phyloP scores from a whole-genome alignment of 1,140 invertebrate genomes.

The Ips typographus region DNA sequence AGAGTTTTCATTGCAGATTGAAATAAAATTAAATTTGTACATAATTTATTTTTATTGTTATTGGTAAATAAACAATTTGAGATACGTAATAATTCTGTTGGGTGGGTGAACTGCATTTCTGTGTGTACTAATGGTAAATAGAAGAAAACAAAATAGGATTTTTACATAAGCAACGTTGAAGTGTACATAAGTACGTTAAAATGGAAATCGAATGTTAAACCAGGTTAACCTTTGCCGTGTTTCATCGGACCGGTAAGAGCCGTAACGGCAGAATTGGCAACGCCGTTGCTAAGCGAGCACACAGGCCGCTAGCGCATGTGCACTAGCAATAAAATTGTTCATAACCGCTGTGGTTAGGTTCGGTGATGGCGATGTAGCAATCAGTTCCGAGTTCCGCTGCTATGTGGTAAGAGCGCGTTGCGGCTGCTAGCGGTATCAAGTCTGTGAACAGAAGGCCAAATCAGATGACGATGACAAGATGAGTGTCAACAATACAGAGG shows the following conservation, averaged over 20 bases:
- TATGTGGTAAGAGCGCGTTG: slow-evolving; percentile 33
- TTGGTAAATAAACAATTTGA: no score
- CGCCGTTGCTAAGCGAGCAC: slow-evolving; percentile 18
- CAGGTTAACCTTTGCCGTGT: slow-evolving; percentile 33
- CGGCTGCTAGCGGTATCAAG: slow-evolving; percentile 21
- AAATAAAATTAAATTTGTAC: no score
- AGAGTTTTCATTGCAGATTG: no score
- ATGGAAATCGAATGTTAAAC: slow-evolving; percentile 34
- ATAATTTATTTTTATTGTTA: no score
- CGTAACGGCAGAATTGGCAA: slow-evolving; percentile 20
- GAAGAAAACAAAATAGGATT: background rate
- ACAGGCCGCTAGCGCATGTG: slow-evolving; percentile 30
- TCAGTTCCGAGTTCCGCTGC: slow-evolving; percentile 39
- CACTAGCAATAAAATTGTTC: slow-evolving; percentile 15
- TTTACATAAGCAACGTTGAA: background rate
- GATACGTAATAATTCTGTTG: no score
- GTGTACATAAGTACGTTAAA: slow-evolving; percentile 9
- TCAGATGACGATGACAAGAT: slow-evolving; percentile 42
- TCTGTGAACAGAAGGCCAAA: slow-evolving; percentile 30
- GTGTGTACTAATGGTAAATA: no score
- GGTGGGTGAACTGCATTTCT: no score
- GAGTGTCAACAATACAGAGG: slow-evolving; percentile 41
- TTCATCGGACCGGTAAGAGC: slow-evolving; percentile 23
- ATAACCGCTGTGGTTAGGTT: slow-evolving; percentile 27
- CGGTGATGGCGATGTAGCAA: slow-evolving; percentile 4